phyloP scores from a whole-genome alignment of 2,888 invertebrate genomes.

The Stenodema calcarata region DNA sequence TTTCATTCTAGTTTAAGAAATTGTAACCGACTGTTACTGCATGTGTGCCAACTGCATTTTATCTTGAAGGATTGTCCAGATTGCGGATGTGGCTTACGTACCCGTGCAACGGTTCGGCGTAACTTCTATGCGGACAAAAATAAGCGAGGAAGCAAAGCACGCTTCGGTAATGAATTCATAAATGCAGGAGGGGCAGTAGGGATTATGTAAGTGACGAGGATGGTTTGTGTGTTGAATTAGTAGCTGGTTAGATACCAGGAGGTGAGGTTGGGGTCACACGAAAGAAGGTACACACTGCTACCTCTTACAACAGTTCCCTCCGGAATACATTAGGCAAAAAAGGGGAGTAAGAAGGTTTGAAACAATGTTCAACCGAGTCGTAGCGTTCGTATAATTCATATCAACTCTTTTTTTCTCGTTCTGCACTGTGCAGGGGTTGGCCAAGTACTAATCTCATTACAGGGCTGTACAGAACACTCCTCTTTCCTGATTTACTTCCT shows the following conservation, averaged over 20 bases:
- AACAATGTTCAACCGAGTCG: constrained; percentile 29
- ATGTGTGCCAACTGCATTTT: neutral
- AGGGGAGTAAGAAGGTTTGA: constrained; percentile 15
- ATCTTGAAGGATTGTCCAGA: neutral
- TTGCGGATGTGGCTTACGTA: neutral
- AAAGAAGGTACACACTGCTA: neutral
- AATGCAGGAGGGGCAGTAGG: neutral
- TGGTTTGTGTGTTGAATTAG: constrained; percentile 34
- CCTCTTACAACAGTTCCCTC: neutral
- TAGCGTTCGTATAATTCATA: constrained; percentile 36
- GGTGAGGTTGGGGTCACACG: constrained; percentile 31
- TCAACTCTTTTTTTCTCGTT: constrained; percentile 29
- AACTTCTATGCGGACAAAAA: neutral
- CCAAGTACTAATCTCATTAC: constrained; percentile 43
- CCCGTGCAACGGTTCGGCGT: neutral
- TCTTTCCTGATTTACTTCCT: constrained; percentile 31
- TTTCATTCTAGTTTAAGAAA: no score
- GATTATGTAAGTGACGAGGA: constrained; percentile 43
- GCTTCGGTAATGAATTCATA: constrained; percentile 41
- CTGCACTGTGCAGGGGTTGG: neutral
- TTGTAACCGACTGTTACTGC: no score
- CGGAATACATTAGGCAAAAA: constrained; percentile 42
- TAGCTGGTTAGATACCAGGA: constrained; percentile 28
- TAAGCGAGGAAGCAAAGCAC: constrained; percentile 14
- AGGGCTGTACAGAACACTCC: neutral